A percentile compares a stretch with the other conserved stretches of the same genome.
Conservation (phyloP, 2,113 vertebrate genomes). For the Chamaea fasciata region DNA sequence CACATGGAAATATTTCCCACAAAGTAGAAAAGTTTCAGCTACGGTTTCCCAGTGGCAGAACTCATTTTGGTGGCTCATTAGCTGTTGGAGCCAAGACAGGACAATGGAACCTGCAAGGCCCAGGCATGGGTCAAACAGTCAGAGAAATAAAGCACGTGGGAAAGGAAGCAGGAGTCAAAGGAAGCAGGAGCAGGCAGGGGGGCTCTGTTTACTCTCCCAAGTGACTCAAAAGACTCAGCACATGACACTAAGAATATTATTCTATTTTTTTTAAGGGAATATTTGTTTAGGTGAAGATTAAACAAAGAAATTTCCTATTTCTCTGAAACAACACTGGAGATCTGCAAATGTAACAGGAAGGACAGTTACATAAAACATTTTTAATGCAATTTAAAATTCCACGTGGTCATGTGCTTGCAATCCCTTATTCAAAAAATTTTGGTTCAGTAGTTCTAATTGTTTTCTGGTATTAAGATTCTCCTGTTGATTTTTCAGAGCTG, state of each 20-base stretch:
- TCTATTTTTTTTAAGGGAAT: constrained; percentile 3
- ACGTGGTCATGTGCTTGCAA: not conserved
- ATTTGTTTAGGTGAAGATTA: constrained; percentile 29
- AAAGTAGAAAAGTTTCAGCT: not conserved
- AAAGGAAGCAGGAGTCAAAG: constrained; percentile 33
- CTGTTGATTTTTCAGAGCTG: not conserved
- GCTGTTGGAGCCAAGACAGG: not conserved
- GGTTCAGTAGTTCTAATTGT: not conserved
- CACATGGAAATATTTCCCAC: not conserved
- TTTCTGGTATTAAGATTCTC: not conserved
- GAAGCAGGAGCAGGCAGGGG: constrained; percentile 16
- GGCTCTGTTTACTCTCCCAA: constrained; percentile 12
- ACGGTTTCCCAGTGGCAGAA: not conserved
- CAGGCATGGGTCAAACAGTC: not conserved
- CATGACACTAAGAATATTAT: not conserved
- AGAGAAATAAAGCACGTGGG: constrained; percentile 19
- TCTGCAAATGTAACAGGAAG: not conserved
- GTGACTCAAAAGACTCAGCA: not conserved
- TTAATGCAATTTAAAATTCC: not conserved
- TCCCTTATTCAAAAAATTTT: not conserved
- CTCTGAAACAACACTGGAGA: not conserved
- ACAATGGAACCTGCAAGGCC: not conserved
- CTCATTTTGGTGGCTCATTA: not conserved
- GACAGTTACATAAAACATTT: not conserved
- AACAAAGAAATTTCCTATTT: not conserved